Evolutionary conservation across 2,797 vertebrate species (phyloP), one percentile per base, ranked within the genome.

Genomic region (Amphiprion clarkii): DNA sequence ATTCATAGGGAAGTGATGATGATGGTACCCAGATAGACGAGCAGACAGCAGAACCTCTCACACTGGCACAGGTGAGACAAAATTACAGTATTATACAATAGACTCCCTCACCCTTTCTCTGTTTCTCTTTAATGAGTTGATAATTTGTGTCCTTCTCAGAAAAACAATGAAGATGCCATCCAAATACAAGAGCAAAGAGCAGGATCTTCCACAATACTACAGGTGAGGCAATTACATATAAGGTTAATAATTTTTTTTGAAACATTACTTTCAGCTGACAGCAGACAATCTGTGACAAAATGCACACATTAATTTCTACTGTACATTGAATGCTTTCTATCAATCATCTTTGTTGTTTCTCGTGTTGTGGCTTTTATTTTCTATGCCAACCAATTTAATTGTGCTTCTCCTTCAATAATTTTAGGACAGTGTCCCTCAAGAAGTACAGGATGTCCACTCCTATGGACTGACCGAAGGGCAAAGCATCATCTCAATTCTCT

Each of bases 401-500:
- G 53, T 67, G 5, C 59, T 39, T 17, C 54, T 56, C 65, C 39
- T 57, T 54, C 29, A 19, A 13, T 57, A 13, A 44, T 46, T 63
- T 57, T 67, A 71, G 59, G 51, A 56, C 40, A 52, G 8, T 66
- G 60, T 36, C 67, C 60, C 54, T 71, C 54, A 60, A 59, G 61
- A 54, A 58, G n/a, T 11, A 46, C 11, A 42, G 11, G 52, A 56
- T 46, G 65, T 56, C 54, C 17, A 31, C 57, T 73, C 57, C 53
- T 58, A 21, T 31, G 59, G 59, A 62, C 59, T 62, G 25, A 27
- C 25, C 25, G 25, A 27, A 80, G 72, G 25, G 29, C 72, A 80
- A 80, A 57, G 72, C 60, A 48, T 42, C 67, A 67, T 76, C 61
- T 76, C 51, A 4, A 72, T 72, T 61, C 51, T 72, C 27, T 72